Percentiles rank a stretch among this genome's conserved stretches.
Conservation (phyloP, 2,797 vertebrate genomes). For the Tiaroga cobitis region DNA sequence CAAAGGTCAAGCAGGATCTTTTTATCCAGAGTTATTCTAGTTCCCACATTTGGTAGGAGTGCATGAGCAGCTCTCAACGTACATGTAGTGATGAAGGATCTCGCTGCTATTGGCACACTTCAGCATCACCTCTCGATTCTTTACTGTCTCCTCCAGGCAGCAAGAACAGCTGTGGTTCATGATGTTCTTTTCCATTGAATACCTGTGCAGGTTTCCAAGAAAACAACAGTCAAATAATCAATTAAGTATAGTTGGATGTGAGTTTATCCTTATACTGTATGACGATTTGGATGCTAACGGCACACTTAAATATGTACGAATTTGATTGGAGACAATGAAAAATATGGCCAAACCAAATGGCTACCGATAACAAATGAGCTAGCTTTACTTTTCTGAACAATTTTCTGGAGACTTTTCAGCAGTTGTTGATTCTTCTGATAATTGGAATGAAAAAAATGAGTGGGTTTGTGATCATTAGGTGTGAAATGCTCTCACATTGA, state of each 20-base stretch:
- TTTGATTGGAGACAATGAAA: no score
- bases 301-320: no score
- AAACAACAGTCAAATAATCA: not conserved
- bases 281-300: no score
- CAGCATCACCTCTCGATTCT: slow-evolving; percentile 73
- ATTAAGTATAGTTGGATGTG: no score
- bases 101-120: slow-evolving; percentile 70
- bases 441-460: no score
- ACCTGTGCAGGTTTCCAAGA: slow-evolving; percentile 72
- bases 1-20: no score
- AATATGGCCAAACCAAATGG: not conserved
- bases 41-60: not conserved
- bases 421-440: no score
- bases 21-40: not conserved
- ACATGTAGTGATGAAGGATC: slow-evolving; percentile 71
- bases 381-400: no score
- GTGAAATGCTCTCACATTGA: slow-evolving; percentile 80
- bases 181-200: slow-evolving; percentile 73
- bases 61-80: slow-evolving; percentile 68
- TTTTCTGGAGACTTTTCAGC: no score
- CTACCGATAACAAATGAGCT: no score
- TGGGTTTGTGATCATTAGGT: not conserved
- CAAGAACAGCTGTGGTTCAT: slow-evolving; percentile 83
- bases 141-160: slow-evolving; percentile 81
- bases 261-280: not conserved